Evolutionary conservation across 2,888 invertebrate genomes (phyloP), one percentile per base, ranked within the genome.

Genomic region (Drosophila testacea): DNA sequence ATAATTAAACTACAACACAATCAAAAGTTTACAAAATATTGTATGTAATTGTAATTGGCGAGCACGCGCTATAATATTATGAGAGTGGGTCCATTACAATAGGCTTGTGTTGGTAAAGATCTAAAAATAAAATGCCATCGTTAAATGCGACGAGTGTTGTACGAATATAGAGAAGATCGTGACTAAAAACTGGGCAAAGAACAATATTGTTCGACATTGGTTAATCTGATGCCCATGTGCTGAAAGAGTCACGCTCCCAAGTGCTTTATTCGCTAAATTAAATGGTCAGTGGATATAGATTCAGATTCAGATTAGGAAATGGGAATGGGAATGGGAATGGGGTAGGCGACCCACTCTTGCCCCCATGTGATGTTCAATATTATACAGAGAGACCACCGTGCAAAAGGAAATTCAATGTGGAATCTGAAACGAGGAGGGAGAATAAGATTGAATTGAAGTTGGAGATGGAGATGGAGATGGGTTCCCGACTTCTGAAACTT

Each of bases 191-290:
- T 34, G 69, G 59, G 44, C 27, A 56, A 9, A 27, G 42, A 36
- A 64, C 51, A 59, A 56, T 32, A 48, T 34, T 27, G 56, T 56
- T 60, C 52, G 68, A 48, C 52, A 64, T 32, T 59, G 72, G 44
- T 61, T 68, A 73, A 78, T 76, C 62, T 69, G 69, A 75, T 60
- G 63, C 66, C 62, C 69, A 78, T 69, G 68, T 78, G 60, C 62
- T 51, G 62, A 30, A 67, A 73, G 74, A 81, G 83, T 83, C 83
- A 83, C 87, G 83, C 84, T 55, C 72, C 62, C 54, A 27, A 64
- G 57, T 67, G 38, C 60, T 61, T 42, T 60, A 68, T 73, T 73
- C 57, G 46, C 57, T 66, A 62, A 61, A 69, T 69, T 70, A 63
- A 44, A 72, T 48, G 32, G 41, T 9, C 34, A 52, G 46, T 42